phyloP scores from a whole-genome alignment of 2,113 vertebrate species.

The Sphyrna mokarran region DNA sequence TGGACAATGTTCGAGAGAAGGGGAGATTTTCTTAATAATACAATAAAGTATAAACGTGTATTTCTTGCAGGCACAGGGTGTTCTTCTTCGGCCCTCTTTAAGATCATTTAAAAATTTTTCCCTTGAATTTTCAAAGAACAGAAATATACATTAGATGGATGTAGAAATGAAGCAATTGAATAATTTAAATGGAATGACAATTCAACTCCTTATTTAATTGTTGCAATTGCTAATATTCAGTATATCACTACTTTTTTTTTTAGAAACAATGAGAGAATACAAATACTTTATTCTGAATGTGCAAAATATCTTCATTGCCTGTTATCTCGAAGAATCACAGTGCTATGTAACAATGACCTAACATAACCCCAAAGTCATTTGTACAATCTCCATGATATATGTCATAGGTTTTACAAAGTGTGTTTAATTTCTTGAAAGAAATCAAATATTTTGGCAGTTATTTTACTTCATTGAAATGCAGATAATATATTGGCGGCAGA shows the following conservation, averaged over 20 bases:
- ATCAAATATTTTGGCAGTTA: neutral
- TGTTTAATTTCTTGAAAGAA: neutral
- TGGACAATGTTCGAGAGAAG: neutral
- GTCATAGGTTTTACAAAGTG: neutral
- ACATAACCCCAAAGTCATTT: no score
- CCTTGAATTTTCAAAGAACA: neutral
- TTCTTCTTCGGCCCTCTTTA: neutral
- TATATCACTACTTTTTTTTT: neutral
- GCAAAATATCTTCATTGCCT: neutral
- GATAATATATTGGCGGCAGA: neutral
- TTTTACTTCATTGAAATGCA: neutral
- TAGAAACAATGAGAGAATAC: constrained; percentile 1
- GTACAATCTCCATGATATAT: neutral
- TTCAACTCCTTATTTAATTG: neutral
- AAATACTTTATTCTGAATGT: neutral
- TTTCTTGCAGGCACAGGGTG: neutral
- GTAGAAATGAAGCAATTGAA: neutral
- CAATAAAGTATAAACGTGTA: no score
- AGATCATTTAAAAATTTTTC: neutral
- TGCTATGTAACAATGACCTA: neutral
- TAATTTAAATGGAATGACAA: neutral
- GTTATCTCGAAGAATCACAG: neutral
- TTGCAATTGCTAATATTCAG: neutral
- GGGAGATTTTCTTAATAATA: neutral
- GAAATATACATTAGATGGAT: neutral